phyloP scores from a whole-genome alignment of 1,140 invertebrate species.

The Bilobella aurantiaca region DNA sequence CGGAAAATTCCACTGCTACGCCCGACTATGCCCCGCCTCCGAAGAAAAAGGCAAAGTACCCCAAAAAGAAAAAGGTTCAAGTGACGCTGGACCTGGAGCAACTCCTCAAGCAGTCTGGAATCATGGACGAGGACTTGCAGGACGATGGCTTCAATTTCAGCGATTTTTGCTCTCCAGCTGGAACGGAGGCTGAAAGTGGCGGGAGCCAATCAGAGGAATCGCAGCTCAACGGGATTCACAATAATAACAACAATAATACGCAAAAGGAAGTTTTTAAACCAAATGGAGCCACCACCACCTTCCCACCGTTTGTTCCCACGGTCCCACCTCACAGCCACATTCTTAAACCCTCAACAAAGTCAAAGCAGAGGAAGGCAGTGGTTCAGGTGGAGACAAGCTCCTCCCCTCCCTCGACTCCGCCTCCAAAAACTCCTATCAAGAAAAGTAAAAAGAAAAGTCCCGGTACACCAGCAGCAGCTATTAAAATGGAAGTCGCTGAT shows the following conservation, averaged over 20 bases:
- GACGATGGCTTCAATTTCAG: conserved; percentile 26
- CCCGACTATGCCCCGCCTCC: conserved; percentile 13
- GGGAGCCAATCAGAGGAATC: neutral
- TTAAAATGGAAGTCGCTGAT: no score
- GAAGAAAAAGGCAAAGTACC: conserved; percentile 22
- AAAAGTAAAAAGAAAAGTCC: no score
- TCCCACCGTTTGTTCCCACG: neutral
- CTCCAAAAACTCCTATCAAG: no score
- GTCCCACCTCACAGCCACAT: neutral
- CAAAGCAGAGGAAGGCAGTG: conserved; percentile 1
- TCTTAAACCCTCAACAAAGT: neutral
- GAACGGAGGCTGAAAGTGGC: neutral
- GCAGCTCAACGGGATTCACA: neutral
- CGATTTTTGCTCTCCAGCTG: conserved; percentile 8
- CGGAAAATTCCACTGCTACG: no score
- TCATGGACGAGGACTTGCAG: conserved; percentile 30
- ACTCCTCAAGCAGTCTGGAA: conserved; percentile 30
- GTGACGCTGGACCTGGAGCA: conserved; percentile 30
- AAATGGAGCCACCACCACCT: no score
- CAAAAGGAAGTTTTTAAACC: neutral
- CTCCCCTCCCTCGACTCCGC: neutral
- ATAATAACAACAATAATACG: conserved; percentile 10
- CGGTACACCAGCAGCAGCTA: no score
- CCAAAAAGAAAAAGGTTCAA: conserved; percentile 29
- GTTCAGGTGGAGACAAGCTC: neutral